Percentiles rank a stretch among this genome's conserved stretches.
Evolutionary conservation across 2,888 invertebrate species (phyloP).

Genomic region (Coenonympha glycerion): DNA sequence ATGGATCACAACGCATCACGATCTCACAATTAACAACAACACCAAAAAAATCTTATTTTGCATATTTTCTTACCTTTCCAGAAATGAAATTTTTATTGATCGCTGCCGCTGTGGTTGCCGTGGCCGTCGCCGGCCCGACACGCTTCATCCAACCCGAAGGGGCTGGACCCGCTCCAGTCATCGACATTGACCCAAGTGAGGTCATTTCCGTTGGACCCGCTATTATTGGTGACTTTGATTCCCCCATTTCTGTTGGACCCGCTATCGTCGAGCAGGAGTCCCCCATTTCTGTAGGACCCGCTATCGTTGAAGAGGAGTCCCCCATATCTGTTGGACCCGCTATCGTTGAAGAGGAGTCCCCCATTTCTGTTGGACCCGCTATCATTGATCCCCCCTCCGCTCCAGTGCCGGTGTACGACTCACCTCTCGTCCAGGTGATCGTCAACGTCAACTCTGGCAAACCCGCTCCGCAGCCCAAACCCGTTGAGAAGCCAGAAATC

Average conservation of each 20-base stretch:
- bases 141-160: slow-evolving; percentile 15
- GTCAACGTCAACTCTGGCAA: slow-evolving; percentile 12
- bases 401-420: neutral
- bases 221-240: slow-evolving; percentile 11
- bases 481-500: slow-evolving; percentile 9
- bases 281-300: slow-evolving; percentile 35
- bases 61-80: no score
- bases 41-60: no score
- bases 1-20: no score
- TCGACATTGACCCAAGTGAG: slow-evolving; percentile 28
- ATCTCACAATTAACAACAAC: no score
- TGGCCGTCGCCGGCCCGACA: slow-evolving; percentile 26
- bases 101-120: slow-evolving; percentile 26
- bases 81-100: slow-evolving; percentile 26
- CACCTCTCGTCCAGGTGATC: slow-evolving; percentile 14
- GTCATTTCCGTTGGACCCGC: slow-evolving; percentile 33
- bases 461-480: neutral
- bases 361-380: slow-evolving; percentile 32
- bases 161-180: slow-evolving; percentile 24
- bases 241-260: slow-evolving; percentile 27
- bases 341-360: slow-evolving; percentile 25
- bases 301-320: slow-evolving; percentile 29
- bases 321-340: slow-evolving; percentile 28
- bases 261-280: slow-evolving; percentile 27
- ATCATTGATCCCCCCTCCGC: slow-evolving; percentile 28